These are phyloP conservation scores for Calliphora vomitoria DNA, from an alignment of 2,888 invertebrate species.

Conservation along the genomic window DNA sequence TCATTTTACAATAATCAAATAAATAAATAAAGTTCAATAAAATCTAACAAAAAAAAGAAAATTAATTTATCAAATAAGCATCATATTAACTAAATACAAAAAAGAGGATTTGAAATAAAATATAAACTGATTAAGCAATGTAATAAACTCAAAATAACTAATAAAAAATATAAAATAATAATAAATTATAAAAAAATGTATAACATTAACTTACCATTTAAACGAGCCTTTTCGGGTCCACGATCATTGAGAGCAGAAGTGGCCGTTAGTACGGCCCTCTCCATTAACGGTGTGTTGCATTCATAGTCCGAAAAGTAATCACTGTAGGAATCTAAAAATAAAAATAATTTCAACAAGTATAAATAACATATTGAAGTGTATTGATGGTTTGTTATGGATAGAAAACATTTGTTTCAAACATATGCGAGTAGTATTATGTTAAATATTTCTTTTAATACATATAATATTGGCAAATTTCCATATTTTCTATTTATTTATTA, in stretches of 20 bases:
- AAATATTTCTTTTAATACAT: slow-evolving; percentile 28
- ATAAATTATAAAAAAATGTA: background rate
- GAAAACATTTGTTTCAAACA: slow-evolving; percentile 52
- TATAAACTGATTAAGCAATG: background rate
- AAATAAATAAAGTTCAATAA: no score
- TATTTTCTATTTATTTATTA: slow-evolving; percentile 16
- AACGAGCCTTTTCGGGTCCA: slow-evolving; percentile 93
- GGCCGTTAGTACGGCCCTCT: slow-evolving; percentile 90
- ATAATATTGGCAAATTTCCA: slow-evolving; percentile 62
- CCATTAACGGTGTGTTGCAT: slow-evolving; percentile 92
- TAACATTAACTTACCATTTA: slow-evolving; percentile 89
- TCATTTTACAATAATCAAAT: no score
- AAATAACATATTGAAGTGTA: slow-evolving; percentile 25
- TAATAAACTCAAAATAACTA: background rate
- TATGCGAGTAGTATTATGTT: background rate
- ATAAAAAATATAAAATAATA: background rate
- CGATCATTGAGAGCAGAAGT: slow-evolving; percentile 92
- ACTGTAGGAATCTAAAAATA: slow-evolving; percentile 81
- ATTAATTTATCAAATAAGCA: no score
- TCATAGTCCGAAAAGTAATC: slow-evolving; percentile 87
- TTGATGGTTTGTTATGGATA: slow-evolving; percentile 1
- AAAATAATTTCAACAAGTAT: slow-evolving; percentile 3
- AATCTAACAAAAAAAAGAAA: no score
- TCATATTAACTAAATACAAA: no score
- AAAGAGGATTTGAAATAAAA: background rate